Conservation (phyloP, 2,797 vertebrate species). For the Heteromormyrus szaboi region DNA sequence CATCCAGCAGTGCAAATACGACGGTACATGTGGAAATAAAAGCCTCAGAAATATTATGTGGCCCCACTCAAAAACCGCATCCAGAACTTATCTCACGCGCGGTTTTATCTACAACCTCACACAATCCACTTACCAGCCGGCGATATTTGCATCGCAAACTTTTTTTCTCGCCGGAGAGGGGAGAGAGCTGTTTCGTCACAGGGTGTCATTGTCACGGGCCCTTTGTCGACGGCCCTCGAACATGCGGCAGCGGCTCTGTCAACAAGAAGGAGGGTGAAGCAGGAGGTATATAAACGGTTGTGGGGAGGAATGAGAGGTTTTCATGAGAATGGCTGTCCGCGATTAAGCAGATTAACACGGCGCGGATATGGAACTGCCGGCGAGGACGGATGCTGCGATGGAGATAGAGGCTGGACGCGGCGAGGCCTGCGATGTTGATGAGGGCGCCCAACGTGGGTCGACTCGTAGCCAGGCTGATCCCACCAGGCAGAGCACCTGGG, state of each 20-base stretch:
- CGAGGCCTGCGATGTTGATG: not conserved
- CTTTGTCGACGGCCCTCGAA: constrained; percentile 33
- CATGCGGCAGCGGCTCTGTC: constrained; percentile 31
- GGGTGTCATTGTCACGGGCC: constrained; percentile 34
- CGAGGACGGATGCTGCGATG: not conserved
- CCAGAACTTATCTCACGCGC: constrained; percentile 39
- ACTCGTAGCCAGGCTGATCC: not conserved
- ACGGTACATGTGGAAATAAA: constrained; percentile 1
- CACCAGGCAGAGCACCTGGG: not conserved
- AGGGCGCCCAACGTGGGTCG: not conserved
- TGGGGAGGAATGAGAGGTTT: not conserved
- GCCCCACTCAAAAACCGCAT: constrained; percentile 37
- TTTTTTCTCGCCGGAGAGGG: constrained; percentile 26
- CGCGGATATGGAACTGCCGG: too few species aligned
- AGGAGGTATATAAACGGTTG: constrained; percentile 38
- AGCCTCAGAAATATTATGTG: constrained; percentile 35
- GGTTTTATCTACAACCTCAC: constrained; percentile 37
- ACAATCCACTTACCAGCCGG: constrained; percentile 41
- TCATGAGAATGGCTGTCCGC: not conserved
- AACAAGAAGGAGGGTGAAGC: constrained; percentile 40
- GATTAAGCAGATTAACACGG: not conserved
- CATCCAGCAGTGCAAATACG: constrained; percentile 1
- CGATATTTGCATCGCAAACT: constrained; percentile 41
- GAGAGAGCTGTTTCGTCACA: constrained; percentile 37
- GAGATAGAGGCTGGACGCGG: not conserved